These are phyloP conservation scores for Manis crassicaudata DNA, from an alignment of 2,797 vertebrate species.

Conservation along the genomic window DNA sequence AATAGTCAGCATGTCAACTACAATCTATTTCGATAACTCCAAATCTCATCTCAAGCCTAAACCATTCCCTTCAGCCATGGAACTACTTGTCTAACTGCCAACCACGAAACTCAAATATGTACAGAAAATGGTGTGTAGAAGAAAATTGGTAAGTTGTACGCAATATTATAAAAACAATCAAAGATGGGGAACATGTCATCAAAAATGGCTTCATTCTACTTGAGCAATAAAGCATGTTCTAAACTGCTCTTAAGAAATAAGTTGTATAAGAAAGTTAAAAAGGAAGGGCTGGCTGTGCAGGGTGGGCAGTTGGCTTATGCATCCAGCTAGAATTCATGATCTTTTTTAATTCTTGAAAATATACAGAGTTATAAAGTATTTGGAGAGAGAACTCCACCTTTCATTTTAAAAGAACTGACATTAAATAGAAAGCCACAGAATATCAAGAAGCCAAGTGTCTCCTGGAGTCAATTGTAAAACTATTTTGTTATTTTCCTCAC, in stretches of 20 bases:
- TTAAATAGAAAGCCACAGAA: not conserved
- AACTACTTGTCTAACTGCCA: conserved; percentile 1
- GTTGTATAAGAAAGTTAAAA: not conserved
- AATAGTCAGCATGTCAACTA: not conserved
- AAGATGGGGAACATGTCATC: not conserved
- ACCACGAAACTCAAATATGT: not conserved
- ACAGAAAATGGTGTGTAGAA: not conserved
- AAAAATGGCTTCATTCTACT: not conserved
- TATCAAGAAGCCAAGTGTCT: not conserved
- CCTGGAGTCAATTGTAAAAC: not conserved
- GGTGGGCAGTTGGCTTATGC: not conserved
- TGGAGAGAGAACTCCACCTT: not conserved
- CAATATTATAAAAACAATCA: not conserved
- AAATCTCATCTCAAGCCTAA: not conserved
- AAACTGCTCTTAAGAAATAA: not conserved
- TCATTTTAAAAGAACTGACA: not conserved
- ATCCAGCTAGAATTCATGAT: not conserved
- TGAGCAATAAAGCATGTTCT: not conserved
- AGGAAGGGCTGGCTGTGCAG: not conserved
- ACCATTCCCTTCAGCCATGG: not conserved
- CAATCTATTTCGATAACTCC: not conserved
- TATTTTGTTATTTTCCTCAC: not conserved
- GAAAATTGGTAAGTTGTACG: not conserved
- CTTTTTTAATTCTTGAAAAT: not conserved
- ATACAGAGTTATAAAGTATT: not conserved